Evolutionary conservation across 2,797 vertebrate genomes (phyloP).

Genomic region (Trichosurus vulpecula): DNA sequence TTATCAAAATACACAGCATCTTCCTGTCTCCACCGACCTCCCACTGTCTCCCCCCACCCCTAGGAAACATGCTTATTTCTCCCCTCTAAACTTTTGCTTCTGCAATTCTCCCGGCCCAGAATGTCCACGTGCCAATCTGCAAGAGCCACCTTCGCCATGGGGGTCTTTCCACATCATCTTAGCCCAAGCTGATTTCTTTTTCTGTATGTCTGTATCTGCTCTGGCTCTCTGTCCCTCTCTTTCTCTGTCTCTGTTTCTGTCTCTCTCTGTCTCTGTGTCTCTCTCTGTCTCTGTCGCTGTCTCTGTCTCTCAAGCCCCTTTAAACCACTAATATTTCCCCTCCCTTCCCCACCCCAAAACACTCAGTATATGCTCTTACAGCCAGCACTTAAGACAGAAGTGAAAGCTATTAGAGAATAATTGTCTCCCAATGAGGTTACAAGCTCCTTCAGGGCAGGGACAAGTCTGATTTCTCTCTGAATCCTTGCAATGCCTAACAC

Average conservation of each 20-base stretch:
- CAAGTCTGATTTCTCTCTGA: neutral
- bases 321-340: neutral
- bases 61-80: neutral
- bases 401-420: neutral
- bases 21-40: neutral
- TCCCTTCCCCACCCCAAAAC: neutral
- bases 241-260: neutral
- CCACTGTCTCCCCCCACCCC: neutral
- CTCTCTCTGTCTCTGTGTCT: no score
- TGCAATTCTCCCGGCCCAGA: neutral
- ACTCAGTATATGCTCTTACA: neutral
- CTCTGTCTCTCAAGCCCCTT: neutral
- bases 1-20: neutral
- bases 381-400: neutral
- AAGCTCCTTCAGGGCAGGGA: neutral
- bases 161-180: neutral
- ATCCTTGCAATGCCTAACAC: neutral
- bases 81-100: neutral
- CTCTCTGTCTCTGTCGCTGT: no score
- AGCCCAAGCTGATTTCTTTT: neutral
- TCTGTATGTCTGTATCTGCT: neutral
- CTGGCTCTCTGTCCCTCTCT: neutral
- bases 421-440: neutral
- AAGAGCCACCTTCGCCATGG: neutral
- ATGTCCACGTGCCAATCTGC: neutral